Evolutionary conservation across 2,113 vertebrate genomes (phyloP), one percentile per base, ranked within the genome.

Genomic region (Anguilla rostrata): DNA sequence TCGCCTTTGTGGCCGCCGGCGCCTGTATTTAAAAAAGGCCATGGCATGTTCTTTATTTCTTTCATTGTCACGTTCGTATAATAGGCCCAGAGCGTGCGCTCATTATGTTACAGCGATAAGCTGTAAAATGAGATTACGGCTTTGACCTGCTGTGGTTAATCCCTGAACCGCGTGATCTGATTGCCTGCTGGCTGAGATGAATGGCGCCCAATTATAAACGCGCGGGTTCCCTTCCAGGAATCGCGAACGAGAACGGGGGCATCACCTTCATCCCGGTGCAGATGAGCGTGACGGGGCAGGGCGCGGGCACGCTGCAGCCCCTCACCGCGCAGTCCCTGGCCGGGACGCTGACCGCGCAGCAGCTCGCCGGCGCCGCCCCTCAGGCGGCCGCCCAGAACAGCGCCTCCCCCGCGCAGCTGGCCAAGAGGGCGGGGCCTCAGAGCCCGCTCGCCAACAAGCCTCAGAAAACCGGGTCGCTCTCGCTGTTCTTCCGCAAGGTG

Each of bases 401-500:
- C 0, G 80, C 95, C 12, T 88, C 95, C 1, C 88, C 94, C 0
- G 95, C 92, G 12, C 94, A 95, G 20, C 92, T 88, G 83, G 93
- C 90, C 5, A 92, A 91, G 7, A 85, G 40, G 26, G 39, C 93
- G 53, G 92, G 96, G 56, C 53, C 87, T 26, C 94, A 91, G 82
- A 80, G 39, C 53, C 14, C 89, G 29, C 12, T 93, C n/a, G 86
- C 46, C 29, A 92, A 87, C 66, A 97, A 93, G 84, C 98, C 98
- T 0, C 97, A 94, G 83, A 97, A 93, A 90, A 98, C 97, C 0
- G 98, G 98, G 0, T 99, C 98, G 0, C 93, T 99, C 85, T 97
- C 98, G 0, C 95, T 99, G 12, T 99, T 99, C 92, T 99, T 99
- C 92, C 97, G 98, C 89, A 99, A 99, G 97, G 98, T 99, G 88